Conservation (phyloP, 2,888 invertebrate genomes). For the Rhingia rostrata region DNA sequence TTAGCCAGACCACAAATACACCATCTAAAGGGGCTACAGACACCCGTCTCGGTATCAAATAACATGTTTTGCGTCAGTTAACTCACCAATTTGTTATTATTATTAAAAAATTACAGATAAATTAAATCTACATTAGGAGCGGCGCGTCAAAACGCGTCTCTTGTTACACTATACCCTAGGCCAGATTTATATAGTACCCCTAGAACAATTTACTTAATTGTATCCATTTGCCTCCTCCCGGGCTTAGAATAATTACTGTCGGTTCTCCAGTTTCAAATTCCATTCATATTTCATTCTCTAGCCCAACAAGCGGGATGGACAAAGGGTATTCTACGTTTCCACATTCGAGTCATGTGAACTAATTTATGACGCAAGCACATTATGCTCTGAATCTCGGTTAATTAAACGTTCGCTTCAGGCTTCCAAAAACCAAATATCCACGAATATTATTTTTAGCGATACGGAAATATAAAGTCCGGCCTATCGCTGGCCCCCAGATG, state of each 20-base stretch:
- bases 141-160: neutral
- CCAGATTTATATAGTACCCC: slow-evolving; percentile 12
- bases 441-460: slow-evolving; percentile 33
- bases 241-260: neutral
- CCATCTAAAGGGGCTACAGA: too few relatives aligned
- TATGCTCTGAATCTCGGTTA: slow-evolving; percentile 64
- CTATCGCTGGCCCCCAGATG: slow-evolving; percentile 8
- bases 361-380: slow-evolving; percentile 64
- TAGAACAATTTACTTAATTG: slow-evolving; percentile 49
- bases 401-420: slow-evolving; percentile 51
- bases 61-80: slow-evolving; percentile 39
- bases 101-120: slow-evolving; percentile 37
- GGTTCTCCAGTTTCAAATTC: slow-evolving; percentile 25
- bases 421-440: slow-evolving; percentile 37
- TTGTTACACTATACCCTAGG: slow-evolving; percentile 2
- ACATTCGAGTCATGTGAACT: slow-evolving; percentile 2
- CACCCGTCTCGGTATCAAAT: slow-evolving; percentile 9
- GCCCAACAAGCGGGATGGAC: neutral
- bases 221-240: neutral
- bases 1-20: too few relatives aligned
- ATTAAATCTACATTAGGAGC: slow-evolving; percentile 50
- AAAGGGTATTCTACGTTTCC: neutral
- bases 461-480: slow-evolving; percentile 19
- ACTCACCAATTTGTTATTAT: slow-evolving; percentile 50
- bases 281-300: neutral